Evolutionary conservation across 2,888 invertebrate species (phyloP), one percentile per base, ranked within the genome.

Genomic region (Allacma fusca): DNA sequence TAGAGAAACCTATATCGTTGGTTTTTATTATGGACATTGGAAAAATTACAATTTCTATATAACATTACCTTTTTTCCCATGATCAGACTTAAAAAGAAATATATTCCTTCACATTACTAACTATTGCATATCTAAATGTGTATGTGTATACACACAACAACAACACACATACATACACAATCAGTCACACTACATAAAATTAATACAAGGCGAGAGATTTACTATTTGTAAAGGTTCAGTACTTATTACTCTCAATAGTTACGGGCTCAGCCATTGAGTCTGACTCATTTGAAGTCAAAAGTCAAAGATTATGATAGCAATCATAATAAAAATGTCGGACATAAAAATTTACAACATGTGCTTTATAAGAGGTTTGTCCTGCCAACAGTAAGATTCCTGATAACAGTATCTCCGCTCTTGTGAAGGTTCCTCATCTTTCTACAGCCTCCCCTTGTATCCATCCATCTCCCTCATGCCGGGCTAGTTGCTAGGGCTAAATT

Each of bases 261-360:
- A 34, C 34, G 9, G 34, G 34, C 34, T 7, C 34, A 34, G 34
- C 34, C 34, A 7, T 34, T 34, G 9, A 34, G 34, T 34, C 34
- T 34, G 50, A 50, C 50, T 50, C 50, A 50, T 50, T 50, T 50
- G 2, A 50, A 50, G 50, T 50, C 50, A 50, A 50, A 50, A 50
- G 50, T 50, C 50, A 50, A 50, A 50, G 50, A 50, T 50, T 50
- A 50, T 50, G 50, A 50, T 16, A 50, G 50, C n/a, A n/a, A 50
- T 50, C 50, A 50, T 50, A 50, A 50, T 50, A 50, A 50, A 50
- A 50, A 50, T n/a, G 50, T 50, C 50, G 19, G 16, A 50, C 50
- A 50, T 50, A 50, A 50, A 50, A 50, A 50, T 50, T 50, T 50
- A 50, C 50, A 12, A 16, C 50, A 50, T 50, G 50, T 12, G 50